Percentiles rank a stretch among this genome's conserved stretches.
phyloP scores from a whole-genome alignment of 2,888 invertebrate genomes.

The Thymelicus acteon region DNA sequence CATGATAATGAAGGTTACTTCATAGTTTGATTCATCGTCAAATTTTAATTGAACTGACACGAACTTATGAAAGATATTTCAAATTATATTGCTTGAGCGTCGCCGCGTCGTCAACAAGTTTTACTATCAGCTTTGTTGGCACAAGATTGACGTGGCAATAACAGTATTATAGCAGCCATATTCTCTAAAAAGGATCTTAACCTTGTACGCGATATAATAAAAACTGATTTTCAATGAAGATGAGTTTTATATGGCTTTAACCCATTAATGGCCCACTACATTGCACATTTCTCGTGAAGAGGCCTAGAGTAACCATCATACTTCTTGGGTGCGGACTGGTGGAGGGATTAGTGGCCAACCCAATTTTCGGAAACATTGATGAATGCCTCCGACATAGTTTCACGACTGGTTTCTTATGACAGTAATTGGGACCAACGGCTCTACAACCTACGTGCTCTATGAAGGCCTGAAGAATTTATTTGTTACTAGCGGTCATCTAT shows the following conservation, averaged over 20 bases:
- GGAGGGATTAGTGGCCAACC: too few relatives aligned
- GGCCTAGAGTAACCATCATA: too few relatives aligned
- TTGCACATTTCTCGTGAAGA: too few relatives aligned
- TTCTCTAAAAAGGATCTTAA: constrained; percentile 51
- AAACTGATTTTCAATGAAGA: background rate
- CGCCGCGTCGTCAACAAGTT: constrained; percentile 36
- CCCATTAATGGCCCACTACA: background rate
- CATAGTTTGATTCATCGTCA: background rate
- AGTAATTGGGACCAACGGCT: too few relatives aligned
- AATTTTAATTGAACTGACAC: constrained; percentile 4
- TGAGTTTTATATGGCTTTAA: background rate
- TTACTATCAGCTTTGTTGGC: constrained; percentile 42
- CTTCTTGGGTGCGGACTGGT: too few relatives aligned
- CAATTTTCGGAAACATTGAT: too few relatives aligned
- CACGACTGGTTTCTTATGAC: too few relatives aligned
- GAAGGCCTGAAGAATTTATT: too few relatives aligned
- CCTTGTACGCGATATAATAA: constrained; percentile 43
- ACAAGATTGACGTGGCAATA: constrained; percentile 49
- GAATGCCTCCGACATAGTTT: too few relatives aligned
- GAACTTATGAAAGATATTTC: constrained; percentile 17
- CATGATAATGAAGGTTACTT: too few relatives aligned
- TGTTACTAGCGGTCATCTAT: too few relatives aligned
- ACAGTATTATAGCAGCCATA: constrained; percentile 53
- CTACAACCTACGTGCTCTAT: too few relatives aligned
- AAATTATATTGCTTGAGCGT: constrained; percentile 36